These are phyloP conservation scores for Peromyscus leucopus DNA, from an alignment of 2,113 vertebrate species.

Conservation along the genomic window DNA sequence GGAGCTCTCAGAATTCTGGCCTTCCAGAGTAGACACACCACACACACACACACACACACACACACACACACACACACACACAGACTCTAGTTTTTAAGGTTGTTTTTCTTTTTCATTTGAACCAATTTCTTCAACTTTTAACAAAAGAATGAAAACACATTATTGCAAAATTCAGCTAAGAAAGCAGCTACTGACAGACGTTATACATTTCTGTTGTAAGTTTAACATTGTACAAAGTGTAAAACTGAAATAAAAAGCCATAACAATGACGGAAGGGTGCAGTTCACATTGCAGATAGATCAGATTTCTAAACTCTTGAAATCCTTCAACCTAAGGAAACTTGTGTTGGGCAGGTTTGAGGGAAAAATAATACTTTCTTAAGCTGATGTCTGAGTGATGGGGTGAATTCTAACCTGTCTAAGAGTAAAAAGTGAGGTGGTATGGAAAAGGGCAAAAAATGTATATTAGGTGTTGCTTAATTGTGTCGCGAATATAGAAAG, in stretches of 20 bases:
- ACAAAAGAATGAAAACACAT: background rate
- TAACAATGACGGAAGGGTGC: background rate
- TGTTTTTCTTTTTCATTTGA: background rate
- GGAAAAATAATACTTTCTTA: background rate
- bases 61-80: background rate
- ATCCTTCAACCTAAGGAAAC: background rate
- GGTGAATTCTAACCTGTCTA: conserved; percentile 36
- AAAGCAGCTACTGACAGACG: background rate
- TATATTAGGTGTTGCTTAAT: conserved; percentile 50
- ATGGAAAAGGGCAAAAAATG: conserved; percentile 41
- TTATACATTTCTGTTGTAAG: conserved; percentile 15
- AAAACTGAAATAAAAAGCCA: background rate
- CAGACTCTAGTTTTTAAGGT: conserved; percentile 39
- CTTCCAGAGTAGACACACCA: conserved; percentile 13
- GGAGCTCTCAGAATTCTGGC: conserved; percentile 28
- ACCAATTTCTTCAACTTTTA: background rate
- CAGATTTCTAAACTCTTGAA: conserved; percentile 42
- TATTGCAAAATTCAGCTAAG: background rate
- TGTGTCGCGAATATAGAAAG: conserved; percentile 74
- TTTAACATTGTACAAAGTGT: background rate
- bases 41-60: background rate
- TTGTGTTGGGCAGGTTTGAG: background rate
- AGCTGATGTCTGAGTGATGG: background rate
- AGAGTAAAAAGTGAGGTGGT: conserved; percentile 29
- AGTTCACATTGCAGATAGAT: background rate